Conservation (phyloP, 53 echinoderm and acorn worm species). For the Mesocentrotus franciscanus region DNA sequence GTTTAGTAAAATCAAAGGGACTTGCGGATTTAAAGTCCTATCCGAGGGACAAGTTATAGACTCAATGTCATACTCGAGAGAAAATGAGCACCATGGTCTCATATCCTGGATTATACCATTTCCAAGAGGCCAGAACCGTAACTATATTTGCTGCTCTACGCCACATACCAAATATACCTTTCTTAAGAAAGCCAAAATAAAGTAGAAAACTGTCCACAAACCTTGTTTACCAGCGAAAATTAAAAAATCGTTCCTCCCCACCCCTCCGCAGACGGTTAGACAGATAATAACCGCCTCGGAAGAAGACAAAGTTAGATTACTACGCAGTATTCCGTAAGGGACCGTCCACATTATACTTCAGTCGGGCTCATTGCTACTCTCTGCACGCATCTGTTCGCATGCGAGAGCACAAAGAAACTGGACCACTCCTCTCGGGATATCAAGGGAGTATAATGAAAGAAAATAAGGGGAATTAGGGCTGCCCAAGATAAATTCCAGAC, state of each 20-base stretch:
- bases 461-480: neutral
- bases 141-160: no score
- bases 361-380: neutral
- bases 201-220: neutral
- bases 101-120: no score
- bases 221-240: neutral
- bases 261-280: neutral
- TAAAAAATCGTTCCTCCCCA: neutral
- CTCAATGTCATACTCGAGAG: no score
- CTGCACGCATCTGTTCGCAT: neutral
- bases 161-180: no score
- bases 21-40: no score
- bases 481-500: neutral
- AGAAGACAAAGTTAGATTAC: neutral
- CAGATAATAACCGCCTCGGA: neutral
- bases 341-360: neutral
- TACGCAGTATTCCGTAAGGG: neutral
- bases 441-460: slow-evolving; percentile 2
- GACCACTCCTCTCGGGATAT: neutral
- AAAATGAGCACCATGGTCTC: no score
- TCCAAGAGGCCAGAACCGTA: no score
- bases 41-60: no score
- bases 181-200: neutral
- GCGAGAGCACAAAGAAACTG: neutral
- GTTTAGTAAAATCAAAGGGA: no score